These are phyloP conservation scores for Halictus rubicundus DNA, from an alignment of 1,140 invertebrate species.

Conservation along the genomic window DNA sequence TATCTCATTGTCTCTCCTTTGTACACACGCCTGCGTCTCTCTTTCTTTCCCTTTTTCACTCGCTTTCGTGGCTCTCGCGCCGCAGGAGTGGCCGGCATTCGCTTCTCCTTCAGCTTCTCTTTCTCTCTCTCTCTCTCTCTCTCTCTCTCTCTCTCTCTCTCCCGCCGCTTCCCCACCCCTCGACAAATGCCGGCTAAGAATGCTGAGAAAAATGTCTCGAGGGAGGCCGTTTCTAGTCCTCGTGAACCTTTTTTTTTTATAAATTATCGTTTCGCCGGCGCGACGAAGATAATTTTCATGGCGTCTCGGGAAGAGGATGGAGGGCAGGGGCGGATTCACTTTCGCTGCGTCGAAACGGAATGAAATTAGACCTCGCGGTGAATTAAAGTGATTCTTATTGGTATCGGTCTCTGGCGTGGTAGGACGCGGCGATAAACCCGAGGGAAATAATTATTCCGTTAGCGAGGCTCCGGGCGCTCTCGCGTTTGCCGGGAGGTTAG, in stretches of 20 bases:
- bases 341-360: background rate
- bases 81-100: conserved; percentile 26
- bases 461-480: background rate
- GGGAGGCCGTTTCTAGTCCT: background rate
- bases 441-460: background rate
- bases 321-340: conserved; percentile 2
- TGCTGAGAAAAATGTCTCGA: conserved; percentile 40
- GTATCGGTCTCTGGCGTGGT: background rate
- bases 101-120: conserved; percentile 3
- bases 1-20: background rate
- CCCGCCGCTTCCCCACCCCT: no score
- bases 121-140: no score
- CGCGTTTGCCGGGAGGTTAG: background rate
- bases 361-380: background rate
- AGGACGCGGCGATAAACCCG: background rate
- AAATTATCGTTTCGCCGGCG: conserved; percentile 36
- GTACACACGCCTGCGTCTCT: background rate
- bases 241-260: conserved; percentile 21
- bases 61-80: background rate
- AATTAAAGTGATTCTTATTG: conserved; percentile 18
- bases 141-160: no score
- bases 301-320: background rate
- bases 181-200: background rate
- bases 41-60: background rate
- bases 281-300: conserved; percentile 21